Evolutionary conservation across 2,113 vertebrate species (phyloP).

Genomic region (Micronycteris hirsuta): DNA sequence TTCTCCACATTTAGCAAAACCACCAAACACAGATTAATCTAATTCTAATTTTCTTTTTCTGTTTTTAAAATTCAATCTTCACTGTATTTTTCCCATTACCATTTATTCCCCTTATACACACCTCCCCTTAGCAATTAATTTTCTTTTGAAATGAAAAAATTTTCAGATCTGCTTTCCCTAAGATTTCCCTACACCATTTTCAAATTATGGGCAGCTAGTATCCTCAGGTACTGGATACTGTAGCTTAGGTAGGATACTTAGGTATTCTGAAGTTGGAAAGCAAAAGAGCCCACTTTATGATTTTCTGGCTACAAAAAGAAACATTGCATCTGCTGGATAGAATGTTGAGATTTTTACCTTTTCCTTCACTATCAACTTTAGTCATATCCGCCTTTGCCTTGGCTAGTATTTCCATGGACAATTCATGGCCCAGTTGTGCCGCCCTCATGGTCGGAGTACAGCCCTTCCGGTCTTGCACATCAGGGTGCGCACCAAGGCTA

Average conservation of each 20-base stretch:
- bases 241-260: no score
- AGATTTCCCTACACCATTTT: neutral
- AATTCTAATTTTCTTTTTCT: neutral
- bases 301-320: neutral
- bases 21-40: neutral
- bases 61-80: no score
- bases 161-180: neutral
- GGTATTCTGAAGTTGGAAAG: neutral
- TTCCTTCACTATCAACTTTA: constrained; percentile 88
- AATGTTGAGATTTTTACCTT: constrained; percentile 80
- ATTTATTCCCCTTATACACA: no score
- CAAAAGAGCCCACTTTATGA: neutral
- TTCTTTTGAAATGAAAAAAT: neutral
- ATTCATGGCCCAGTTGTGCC: constrained; percentile 87
- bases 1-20: constrained; percentile 1
- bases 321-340: neutral
- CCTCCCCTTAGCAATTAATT: neutral
- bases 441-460: constrained; percentile 90
- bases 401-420: constrained; percentile 83
- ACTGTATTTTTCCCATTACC: no score
- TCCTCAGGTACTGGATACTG: neutral
- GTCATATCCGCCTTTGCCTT: constrained; percentile 86
- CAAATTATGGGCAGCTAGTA: neutral
- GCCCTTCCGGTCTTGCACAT: constrained; percentile 87
- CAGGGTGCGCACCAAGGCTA: constrained; percentile 83